These are phyloP conservation scores for Anas georgica DNA, from an alignment of 2,797 vertebrate species.

Conservation along the genomic window DNA sequence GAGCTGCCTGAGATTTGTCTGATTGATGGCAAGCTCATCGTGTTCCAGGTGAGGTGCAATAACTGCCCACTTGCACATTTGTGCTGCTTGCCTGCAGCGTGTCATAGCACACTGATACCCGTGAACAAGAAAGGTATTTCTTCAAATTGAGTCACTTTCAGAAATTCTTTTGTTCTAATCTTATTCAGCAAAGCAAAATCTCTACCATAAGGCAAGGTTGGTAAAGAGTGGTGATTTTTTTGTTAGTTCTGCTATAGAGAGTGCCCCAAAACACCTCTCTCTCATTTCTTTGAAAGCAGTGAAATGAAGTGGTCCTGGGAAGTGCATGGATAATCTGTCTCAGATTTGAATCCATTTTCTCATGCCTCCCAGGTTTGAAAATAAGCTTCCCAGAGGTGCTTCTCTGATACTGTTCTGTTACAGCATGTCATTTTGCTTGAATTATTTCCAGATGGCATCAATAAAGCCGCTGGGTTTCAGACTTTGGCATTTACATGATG, in stretches of 20 bases:
- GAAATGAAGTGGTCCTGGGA: background rate
- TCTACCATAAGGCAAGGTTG: background rate
- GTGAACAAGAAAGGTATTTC: background rate
- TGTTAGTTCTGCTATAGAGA: background rate
- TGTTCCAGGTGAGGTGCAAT: rapidly evolving
- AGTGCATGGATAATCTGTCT: background rate
- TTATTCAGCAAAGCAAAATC: background rate
- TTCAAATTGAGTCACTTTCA: background rate
- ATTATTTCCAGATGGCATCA: background rate
- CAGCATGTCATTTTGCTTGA: background rate
- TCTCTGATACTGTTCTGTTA: background rate
- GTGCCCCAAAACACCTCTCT: background rate
- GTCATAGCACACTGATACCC: too few relatives aligned
- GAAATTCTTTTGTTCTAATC: background rate
- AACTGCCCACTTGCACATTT: background rate
- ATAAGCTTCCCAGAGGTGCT: background rate
- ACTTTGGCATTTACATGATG: rapidly evolving
- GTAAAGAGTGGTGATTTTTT: background rate
- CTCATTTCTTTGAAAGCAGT: background rate
- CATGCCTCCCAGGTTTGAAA: background rate
- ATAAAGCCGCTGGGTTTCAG: background rate
- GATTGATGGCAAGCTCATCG: rapidly evolving
- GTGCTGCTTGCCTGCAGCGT: background rate
- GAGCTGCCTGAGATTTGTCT: background rate
- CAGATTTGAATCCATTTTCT: background rate